Conservation (phyloP, 64 coral and sea anemone species). For the Exaiptasia diaphana region DNA sequence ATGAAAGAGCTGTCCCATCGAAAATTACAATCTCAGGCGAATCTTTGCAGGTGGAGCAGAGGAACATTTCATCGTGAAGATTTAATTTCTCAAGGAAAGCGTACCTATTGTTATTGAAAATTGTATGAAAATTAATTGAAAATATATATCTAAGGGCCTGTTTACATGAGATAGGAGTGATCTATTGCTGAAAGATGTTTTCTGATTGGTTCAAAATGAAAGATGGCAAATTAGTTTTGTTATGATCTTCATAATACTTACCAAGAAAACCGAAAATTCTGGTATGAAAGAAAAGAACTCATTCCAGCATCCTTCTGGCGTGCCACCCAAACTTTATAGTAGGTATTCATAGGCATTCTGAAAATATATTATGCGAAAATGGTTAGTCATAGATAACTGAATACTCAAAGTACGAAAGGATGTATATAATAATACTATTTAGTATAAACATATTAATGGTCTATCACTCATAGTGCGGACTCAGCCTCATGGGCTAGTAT, state of each 20-base stretch:
- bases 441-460: no score
- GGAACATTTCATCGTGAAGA: not conserved
- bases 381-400: no score
- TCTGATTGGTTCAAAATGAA: not conserved
- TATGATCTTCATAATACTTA: not conserved
- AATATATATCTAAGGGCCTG: not conserved
- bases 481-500: no score
- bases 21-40: not conserved
- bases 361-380: no score
- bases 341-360: conserved; percentile 18
- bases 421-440: no score
- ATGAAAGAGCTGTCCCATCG: not conserved
- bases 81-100: not conserved
- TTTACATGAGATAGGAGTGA: not conserved
- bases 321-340: not conserved
- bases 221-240: not conserved
- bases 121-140: not conserved
- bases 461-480: no score
- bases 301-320: conserved; percentile 9
- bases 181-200: not conserved
- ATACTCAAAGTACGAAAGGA: no score
- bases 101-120: not conserved
- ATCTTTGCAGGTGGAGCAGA: not conserved
- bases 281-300: not conserved
- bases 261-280: conserved; percentile 9